A percentile compares a stretch with the other conserved stretches of the same genome.
phyloP scores from a whole-genome alignment of 2,888 invertebrate species.

The Machimus atricapillus region DNA sequence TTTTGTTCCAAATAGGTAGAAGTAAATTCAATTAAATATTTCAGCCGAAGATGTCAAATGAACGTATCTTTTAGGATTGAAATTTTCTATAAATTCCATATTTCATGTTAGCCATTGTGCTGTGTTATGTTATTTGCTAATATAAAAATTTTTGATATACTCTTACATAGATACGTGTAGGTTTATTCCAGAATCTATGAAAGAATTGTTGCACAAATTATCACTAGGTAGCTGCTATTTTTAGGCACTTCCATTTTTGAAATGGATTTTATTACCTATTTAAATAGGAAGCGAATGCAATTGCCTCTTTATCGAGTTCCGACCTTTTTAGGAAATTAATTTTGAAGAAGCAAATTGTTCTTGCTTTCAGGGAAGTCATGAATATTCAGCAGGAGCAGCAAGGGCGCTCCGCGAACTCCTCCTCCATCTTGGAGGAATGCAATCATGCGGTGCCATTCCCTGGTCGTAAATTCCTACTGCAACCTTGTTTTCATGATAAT shows the following conservation, averaged over 20 bases:
- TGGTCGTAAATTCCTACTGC: slow-evolving; percentile 26
- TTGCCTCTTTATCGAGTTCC: neutral
- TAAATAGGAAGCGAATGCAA: neutral
- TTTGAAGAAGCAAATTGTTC: slow-evolving; percentile 18
- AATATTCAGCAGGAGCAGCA: slow-evolving; percentile 4
- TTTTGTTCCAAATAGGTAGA: no score
- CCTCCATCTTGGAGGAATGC: slow-evolving; percentile 22
- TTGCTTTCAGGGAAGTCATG: neutral
- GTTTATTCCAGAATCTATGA: no score
- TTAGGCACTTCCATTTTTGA: neutral
- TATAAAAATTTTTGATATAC: no score
- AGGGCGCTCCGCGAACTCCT: neutral
- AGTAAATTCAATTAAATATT: neutral
- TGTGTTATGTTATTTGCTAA: no score
- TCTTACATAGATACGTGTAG: no score
- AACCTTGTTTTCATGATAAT: slow-evolving; percentile 35
- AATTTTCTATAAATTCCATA: neutral
- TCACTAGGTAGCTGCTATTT: no score
- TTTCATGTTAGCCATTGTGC: no score
- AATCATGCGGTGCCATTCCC: slow-evolving; percentile 32
- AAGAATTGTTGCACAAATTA: no score
- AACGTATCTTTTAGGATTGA: neutral
- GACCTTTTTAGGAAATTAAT: neutral
- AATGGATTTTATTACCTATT: neutral
- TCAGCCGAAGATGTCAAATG: neutral